Base-by-base conservation (phyloP, 2,797 vertebrate species). In the Acipenser ruthenus region DNA sequence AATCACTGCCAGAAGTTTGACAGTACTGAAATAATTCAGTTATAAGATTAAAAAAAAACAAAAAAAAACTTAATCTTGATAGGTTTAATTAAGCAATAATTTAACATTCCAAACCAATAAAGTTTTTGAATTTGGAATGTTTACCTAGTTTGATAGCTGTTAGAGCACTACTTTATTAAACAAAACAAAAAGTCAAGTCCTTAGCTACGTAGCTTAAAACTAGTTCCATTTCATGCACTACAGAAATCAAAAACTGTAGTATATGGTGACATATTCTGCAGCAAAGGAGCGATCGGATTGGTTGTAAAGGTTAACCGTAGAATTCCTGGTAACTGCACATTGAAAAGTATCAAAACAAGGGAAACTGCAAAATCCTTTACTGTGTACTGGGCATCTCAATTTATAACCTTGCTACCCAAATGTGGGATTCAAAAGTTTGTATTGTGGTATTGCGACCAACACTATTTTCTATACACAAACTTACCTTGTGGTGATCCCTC, bases 401-500 rank as follows among this genome's bases (percentile, higher is more conserved):
- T 37, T 37, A 37, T 37, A 37, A 37, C 23, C 23, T 37, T 37
- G 23, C 23, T 37, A 37, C 23, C 23, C 23, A 37, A 37, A 37
- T 37, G 37, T 37, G 23, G 2, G 23, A 10, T n/a, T 10, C 2
- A 2, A n/a, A n/a, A 10, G 10, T 56, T 56, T 50, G 48, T 8
- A 8, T 10, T 18, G 55, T 49, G 65, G 68, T 61, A 60, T 50
- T 12, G 10, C 64, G 10, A 3, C 50, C 53, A n/a, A 15, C 5
- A 49, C 58, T 55, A 65, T 4, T 0, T 62, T 10, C 0, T 37
- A 37, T 37, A 37, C 23, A 37, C 23, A 37, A 37, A 10, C 78
- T 74, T 77, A 95, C 94, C 93, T 0, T 84, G 81, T 8, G 85
- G 69, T 9, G 86, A 86, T 0, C 84, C 87, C 73, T 96, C 91